Percentiles rank a stretch among this genome's conserved stretches.
Evolutionary conservation across 1,140 invertebrate species (phyloP).

Genomic region (Caenorhabditis brenneri): DNA sequence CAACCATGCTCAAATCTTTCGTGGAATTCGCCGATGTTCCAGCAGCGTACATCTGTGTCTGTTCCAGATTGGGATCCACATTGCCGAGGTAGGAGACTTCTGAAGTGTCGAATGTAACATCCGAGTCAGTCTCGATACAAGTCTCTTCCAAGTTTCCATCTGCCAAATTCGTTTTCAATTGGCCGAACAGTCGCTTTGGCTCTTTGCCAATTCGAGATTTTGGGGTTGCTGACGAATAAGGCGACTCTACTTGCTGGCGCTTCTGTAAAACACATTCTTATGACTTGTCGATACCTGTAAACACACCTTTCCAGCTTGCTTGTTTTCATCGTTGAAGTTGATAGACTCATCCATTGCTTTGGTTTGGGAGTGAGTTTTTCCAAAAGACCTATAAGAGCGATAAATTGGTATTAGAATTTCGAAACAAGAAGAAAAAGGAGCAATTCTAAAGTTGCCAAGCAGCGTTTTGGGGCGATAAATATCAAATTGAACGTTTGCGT

Average conservation of each 20-base stretch:
- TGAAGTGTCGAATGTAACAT: background rate
- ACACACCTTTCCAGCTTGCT: background rate
- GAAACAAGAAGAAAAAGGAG: too few relatives aligned
- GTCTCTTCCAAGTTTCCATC: background rate
- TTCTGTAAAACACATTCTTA: too few relatives aligned
- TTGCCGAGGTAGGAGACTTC: background rate
- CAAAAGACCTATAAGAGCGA: too few relatives aligned
- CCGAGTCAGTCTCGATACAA: background rate
- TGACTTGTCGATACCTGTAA: too few relatives aligned
- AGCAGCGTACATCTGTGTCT: background rate
- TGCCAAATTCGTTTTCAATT: background rate
- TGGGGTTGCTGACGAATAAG: background rate
- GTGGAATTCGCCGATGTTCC: background rate
- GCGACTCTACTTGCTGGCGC: background rate
- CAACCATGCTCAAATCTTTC: background rate
- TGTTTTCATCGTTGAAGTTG: constrained; percentile 1
- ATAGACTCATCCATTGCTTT: background rate
- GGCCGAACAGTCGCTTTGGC: background rate
- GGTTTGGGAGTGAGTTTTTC: too few relatives aligned
- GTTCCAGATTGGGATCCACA: background rate
- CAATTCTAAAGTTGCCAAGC: too few relatives aligned
- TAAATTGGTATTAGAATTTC: too few relatives aligned
- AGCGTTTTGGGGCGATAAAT: too few relatives aligned
- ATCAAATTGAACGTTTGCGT: too few relatives aligned
- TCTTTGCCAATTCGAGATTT: constrained; percentile 9